Conservation (phyloP, 2,113 vertebrate genomes). For the Acanthochromis polyacanthus region DNA sequence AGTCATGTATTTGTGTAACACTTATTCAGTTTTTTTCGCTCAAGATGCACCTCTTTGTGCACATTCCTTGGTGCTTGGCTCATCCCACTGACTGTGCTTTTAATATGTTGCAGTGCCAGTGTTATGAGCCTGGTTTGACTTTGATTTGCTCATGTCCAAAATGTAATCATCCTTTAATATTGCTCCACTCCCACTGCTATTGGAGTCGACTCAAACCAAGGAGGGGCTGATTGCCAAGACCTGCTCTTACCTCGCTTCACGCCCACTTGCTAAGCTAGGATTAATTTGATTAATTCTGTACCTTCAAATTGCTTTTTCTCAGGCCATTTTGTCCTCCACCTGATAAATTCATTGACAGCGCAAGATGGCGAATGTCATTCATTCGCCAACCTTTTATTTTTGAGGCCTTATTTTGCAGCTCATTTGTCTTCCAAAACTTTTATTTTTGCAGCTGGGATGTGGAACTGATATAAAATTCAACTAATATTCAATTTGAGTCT, state of each 20-base stretch:
- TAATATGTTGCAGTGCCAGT: conserved; percentile 43
- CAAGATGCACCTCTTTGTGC: conserved; percentile 3
- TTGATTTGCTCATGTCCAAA: conserved; percentile 62
- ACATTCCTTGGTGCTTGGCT: conserved; percentile 22
- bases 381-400: conserved; percentile 26
- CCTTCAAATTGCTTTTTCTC: conserved; percentile 1
- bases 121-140: conserved; percentile 42
- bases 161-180: conserved; percentile 59
- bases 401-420: conserved; percentile 7
- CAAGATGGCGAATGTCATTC: not conserved
- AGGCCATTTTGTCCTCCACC: conserved; percentile 14
- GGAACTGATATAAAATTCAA: conserved; percentile 49
- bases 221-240: conserved; percentile 53
- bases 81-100: conserved; percentile 21
- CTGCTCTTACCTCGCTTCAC: conserved; percentile 29
- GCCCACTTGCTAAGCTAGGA: conserved; percentile 33
- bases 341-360: conserved; percentile 25
- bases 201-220: conserved; percentile 49
- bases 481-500: conserved; percentile 69
- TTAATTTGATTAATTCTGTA: conserved; percentile 38
- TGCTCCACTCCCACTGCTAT: conserved; percentile 50
- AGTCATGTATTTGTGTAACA: conserved; percentile 43
- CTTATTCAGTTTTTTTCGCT: conserved; percentile 20
- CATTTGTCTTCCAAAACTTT: conserved; percentile 36
- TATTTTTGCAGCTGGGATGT: conserved; percentile 28